Evolutionary conservation across 2,797 vertebrate genomes (phyloP).

Genomic region (Dallia pectoralis): DNA sequence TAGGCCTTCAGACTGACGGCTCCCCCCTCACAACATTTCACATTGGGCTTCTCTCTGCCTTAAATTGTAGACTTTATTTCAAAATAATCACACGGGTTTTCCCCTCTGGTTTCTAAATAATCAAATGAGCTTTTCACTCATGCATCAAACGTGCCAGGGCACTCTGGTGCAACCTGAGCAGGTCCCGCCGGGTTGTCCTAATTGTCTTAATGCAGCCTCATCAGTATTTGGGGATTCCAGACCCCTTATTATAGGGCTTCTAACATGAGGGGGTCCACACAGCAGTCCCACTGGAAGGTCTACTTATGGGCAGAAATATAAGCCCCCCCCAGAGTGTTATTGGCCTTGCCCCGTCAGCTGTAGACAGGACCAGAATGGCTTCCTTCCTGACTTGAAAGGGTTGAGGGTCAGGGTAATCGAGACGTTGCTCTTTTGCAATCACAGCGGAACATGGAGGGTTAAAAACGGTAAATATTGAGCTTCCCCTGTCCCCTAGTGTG

Average conservation of each 20-base stretch:
- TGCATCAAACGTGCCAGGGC: conserved; percentile 15
- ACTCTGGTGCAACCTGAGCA: conserved; percentile 55
- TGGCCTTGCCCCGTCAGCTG: conserved; percentile 69
- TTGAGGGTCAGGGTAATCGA: conserved; percentile 68
- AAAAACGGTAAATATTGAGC: conserved; percentile 49
- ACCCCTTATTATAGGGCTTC: conserved; percentile 41
- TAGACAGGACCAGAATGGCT: conserved; percentile 74
- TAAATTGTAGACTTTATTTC: conserved; percentile 32
- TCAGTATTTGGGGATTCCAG: conserved; percentile 51
- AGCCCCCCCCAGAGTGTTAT: conserved; percentile 34
- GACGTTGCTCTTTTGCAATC: conserved; percentile 62
- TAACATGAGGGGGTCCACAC: conserved; percentile 36
- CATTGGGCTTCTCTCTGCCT: conserved; percentile 1
- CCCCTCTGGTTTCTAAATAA: conserved; percentile 35
- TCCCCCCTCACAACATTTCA: no score
- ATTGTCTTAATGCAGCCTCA: conserved; percentile 68
- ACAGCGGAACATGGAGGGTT: conserved; percentile 57
- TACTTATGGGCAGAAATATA: conserved; percentile 24
- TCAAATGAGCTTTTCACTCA: conserved; percentile 29
- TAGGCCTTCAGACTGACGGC: no score
- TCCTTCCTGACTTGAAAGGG: conserved; percentile 77
- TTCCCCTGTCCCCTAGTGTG: conserved; percentile 32
- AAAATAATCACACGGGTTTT: conserved; percentile 43
- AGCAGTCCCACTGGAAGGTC: conserved; percentile 21
- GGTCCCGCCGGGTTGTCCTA: conserved; percentile 43